phyloP scores from a whole-genome alignment of 2,888 invertebrate species.

The Lysandra bellargus region DNA sequence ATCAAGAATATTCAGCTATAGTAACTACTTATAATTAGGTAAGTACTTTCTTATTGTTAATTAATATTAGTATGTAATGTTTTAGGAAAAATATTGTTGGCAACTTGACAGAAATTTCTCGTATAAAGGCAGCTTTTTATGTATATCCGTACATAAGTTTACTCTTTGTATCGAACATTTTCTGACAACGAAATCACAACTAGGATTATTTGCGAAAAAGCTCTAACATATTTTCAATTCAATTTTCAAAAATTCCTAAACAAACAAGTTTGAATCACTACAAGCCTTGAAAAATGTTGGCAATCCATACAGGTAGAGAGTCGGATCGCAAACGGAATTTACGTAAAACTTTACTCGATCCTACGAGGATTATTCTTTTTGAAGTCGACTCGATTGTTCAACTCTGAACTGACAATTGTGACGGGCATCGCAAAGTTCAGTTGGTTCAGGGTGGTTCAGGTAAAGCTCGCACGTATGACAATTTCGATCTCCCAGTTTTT shows the following conservation, averaged over 20 bases:
- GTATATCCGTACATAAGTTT: background rate
- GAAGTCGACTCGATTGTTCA: slow-evolving; percentile 22
- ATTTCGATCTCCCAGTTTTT: slow-evolving; percentile 1
- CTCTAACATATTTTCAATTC: background rate
- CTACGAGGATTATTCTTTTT: slow-evolving; percentile 25
- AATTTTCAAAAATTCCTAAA: slow-evolving; percentile 3
- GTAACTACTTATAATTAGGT: no score
- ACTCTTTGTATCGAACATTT: background rate
- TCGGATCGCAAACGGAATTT: slow-evolving; percentile 25
- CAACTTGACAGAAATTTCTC: background rate
- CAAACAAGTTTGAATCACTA: background rate
- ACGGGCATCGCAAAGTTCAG: background rate
- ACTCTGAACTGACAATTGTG: slow-evolving; percentile 23
- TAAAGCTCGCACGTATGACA: background rate
- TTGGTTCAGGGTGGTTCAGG: background rate
- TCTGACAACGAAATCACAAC: background rate
- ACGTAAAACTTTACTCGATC: slow-evolving; percentile 25
- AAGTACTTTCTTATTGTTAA: no score
- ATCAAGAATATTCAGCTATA: background rate
- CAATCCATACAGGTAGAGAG: slow-evolving; percentile 7
- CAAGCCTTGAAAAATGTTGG: slow-evolving; percentile 18
- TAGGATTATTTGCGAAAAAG: slow-evolving; percentile 3
- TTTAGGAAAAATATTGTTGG: background rate
- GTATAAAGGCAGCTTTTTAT: no score
- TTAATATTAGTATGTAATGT: background rate